These are phyloP conservation scores for Botrylloides violaceus DNA, from an alignment of 23 tunicate species.

Conservation along the genomic window DNA sequence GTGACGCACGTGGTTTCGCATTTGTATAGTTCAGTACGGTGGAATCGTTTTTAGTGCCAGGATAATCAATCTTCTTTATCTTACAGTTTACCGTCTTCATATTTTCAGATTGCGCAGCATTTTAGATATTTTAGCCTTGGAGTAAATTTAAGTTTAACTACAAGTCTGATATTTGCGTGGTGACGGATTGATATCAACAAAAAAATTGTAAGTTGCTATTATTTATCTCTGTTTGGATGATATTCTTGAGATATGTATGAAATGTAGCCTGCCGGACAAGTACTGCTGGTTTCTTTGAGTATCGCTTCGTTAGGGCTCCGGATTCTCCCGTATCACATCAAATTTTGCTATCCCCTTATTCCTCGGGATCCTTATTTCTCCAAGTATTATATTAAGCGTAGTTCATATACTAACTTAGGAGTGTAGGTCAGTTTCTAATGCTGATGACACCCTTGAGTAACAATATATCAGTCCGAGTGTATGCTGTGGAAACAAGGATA, in stretches of 20 bases:
- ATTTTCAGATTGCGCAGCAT: too few species aligned
- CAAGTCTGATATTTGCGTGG: background rate
- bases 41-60: too few species aligned
- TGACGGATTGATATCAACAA: background rate
- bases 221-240: background rate
- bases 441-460: slow-evolving; percentile 5
- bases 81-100: too few species aligned
- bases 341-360: background rate
- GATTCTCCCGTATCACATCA: background rate
- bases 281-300: slow-evolving; percentile 1
- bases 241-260: too few species aligned
- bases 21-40: too few species aligned
- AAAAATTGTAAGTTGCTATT: background rate
- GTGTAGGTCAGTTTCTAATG: background rate
- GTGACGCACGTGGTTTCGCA: too few species aligned
- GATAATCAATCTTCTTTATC: too few species aligned
- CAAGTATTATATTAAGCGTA: background rate
- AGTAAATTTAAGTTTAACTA: too few species aligned
- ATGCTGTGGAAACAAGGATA: slow-evolving; percentile 34
- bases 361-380: slow-evolving; percentile 33
- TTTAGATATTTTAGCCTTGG: too few species aligned
- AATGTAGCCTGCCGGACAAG: background rate
- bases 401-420: background rate
- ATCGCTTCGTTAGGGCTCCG: too few species aligned
- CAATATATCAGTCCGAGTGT: background rate